phyloP scores from a whole-genome alignment of 2,113 vertebrate species.

The Eclectus roratus region DNA sequence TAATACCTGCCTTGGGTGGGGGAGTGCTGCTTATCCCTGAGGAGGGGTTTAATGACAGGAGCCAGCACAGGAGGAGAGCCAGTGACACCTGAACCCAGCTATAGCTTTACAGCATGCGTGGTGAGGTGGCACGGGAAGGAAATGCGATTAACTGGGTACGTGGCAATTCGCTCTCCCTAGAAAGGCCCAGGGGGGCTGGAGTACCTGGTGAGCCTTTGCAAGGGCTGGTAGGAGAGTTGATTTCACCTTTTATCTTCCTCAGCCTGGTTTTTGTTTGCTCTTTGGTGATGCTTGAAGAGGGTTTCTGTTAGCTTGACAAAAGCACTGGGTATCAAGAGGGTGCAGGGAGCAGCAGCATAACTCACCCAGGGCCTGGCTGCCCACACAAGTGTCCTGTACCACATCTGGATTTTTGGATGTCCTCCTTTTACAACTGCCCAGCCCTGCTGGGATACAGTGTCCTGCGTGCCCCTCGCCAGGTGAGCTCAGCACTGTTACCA shows the following conservation, averaged over 20 bases:
- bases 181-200: background rate
- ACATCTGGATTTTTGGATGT: background rate
- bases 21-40: background rate
- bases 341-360: background rate
- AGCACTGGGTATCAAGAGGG: background rate
- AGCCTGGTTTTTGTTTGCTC: background rate
- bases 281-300: background rate
- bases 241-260: background rate
- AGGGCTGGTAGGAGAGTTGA: background rate
- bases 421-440: background rate
- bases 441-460: background rate
- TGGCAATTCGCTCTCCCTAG: background rate
- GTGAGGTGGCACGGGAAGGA: accelerated
- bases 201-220: background rate
- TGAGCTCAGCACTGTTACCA: background rate
- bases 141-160: accelerated
- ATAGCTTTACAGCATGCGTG: background rate
- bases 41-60: background rate
- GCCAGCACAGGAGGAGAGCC: background rate
- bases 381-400: background rate
- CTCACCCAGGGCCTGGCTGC: background rate
- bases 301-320: background rate
- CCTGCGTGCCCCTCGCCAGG: accelerated
- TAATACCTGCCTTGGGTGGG: background rate
- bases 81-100: constrained; percentile 6